Evolutionary conservation across 2,113 vertebrate genomes (phyloP), one percentile per base, ranked within the genome.

Genomic region (Atlantisia rogersi): DNA sequence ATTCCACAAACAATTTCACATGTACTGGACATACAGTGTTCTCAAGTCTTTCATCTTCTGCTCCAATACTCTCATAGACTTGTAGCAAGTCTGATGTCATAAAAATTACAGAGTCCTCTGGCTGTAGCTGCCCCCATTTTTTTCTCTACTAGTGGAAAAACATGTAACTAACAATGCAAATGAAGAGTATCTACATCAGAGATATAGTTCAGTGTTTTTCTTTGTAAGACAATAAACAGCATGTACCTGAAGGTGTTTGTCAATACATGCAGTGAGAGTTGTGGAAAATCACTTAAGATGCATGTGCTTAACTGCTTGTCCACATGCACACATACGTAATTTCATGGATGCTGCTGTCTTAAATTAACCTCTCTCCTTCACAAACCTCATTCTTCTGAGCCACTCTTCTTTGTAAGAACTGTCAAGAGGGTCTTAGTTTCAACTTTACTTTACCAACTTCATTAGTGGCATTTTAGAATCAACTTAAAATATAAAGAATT

Each of bases 11-110:
- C 9, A 60, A 37, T 85, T 63, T 88, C 32, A 82, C 16, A 24
- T 3, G 1, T 25, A 58, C 22, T 42, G 3, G 25, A 52, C 2
- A 2, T 10, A 42, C 2, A n/a, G 6, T 2, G 2, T 39, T 60
- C 50, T 56, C 37, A 52, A n/a, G 8, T 50, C 42, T 53, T 70
- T 48, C 13, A 24, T 44, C 26, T 52, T 88, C 17, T 73, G 35
- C 40, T 50, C n/a, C 29, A 32, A 6, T 53, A 78, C 8, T 40
- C 28, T 44, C 50, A 29, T 32, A 69, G 13, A 24, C 22, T n/a
- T 68, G 6, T 25, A 53, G 7, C 10, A 85, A 50, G 10, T 6
- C 32, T 82, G 22, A 5, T 56, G 19, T 48, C 16, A 64, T 46
- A 53, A 15, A 80, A 6, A 24, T 74, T 48, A 65, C 11, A 77